A percentile compares a stretch with the other conserved stretches of the same genome.
Conservation (phyloP, 2,888 invertebrate genomes). For the Limnephilus rhombicus region DNA sequence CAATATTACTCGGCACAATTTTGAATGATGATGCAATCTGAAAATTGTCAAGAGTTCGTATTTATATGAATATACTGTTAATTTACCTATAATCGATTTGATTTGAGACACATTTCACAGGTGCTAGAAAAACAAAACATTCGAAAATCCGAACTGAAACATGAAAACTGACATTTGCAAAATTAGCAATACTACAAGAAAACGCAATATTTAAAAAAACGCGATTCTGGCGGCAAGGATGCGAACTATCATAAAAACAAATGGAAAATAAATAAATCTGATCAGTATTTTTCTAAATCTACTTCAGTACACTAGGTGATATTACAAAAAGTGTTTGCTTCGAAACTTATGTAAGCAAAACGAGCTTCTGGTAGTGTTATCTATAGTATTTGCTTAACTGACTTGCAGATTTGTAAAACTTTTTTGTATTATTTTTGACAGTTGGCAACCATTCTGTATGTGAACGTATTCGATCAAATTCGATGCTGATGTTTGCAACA, state of each 20-base stretch:
- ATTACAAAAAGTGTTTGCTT: not conserved
- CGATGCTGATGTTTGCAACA: slow-evolving; percentile 64
- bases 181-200: not conserved
- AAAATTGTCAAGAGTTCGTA: not conserved
- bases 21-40: slow-evolving; percentile 39
- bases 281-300: not conserved
- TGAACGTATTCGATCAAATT: slow-evolving; percentile 14
- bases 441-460: slow-evolving; percentile 54
- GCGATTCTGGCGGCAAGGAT: not conserved
- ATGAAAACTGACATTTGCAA: not conserved
- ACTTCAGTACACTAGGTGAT: not conserved
- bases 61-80: slow-evolving; percentile 28
- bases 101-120: slow-evolving; percentile 18
- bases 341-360: not conserved
- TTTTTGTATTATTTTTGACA: slow-evolving; percentile 52
- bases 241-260: not conserved
- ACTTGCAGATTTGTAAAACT: slow-evolving; percentile 59
- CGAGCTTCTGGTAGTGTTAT: not conserved
- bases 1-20: slow-evolving; percentile 13
- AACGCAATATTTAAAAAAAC: not conserved
- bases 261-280: not conserved
- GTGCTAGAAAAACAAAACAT: slow-evolving; percentile 32
- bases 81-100: slow-evolving; percentile 38
- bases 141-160: slow-evolving; percentile 5
- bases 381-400: slow-evolving; percentile 28